These are phyloP conservation scores for Uropsilus gracilis DNA, from an alignment of 2,113 vertebrate genomes.

Conservation along the genomic window DNA sequence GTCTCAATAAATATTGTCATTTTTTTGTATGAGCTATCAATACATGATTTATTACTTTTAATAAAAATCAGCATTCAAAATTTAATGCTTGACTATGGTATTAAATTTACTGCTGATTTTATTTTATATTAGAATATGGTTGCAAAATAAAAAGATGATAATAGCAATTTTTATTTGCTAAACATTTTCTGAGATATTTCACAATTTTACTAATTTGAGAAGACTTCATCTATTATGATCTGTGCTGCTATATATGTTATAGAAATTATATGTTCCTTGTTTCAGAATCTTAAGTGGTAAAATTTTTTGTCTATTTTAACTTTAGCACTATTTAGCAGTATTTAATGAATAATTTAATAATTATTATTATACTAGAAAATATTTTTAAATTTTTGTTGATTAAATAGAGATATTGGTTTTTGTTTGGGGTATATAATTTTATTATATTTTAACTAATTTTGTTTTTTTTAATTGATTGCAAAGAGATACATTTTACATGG, in stretches of 20 bases:
- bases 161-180: background rate
- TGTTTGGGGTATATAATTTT: background rate
- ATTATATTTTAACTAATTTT: too few species aligned
- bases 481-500: too few species aligned
- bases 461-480: too few species aligned
- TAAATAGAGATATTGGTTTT: background rate
- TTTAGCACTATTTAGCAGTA: background rate
- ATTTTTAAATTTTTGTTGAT: background rate
- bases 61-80: background rate
- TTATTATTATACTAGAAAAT: background rate
- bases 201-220: background rate
- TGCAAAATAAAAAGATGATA: background rate
- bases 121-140: background rate
- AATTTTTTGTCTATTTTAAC: background rate
- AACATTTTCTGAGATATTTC: background rate
- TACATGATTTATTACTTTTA: background rate
- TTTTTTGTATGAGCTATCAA: too few species aligned
- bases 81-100: background rate
- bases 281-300: background rate
- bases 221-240: background rate
- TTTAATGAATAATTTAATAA: constrained; percentile 2
- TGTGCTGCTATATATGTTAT: background rate
- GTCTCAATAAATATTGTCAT: background rate
- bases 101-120: background rate
- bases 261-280: constrained; percentile 1